These are phyloP conservation scores for Xyrauchen texanus DNA, from an alignment of 2,113 vertebrate genomes.

Conservation along the genomic window DNA sequence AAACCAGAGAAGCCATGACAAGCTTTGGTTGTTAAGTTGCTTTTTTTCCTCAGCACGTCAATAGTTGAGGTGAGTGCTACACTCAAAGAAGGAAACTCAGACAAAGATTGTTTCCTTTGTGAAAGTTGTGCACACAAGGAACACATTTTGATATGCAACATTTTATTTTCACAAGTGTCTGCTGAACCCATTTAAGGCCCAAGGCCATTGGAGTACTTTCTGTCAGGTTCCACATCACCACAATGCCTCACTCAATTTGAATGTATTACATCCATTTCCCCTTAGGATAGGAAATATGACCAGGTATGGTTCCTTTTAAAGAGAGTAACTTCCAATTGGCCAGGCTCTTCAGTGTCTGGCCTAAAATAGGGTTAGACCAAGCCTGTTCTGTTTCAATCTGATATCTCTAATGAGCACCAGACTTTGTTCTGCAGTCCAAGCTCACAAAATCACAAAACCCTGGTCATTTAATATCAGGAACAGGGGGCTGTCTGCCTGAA, in stretches of 20 bases:
- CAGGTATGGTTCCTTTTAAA: slow-evolving; percentile 5
- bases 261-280: background rate
- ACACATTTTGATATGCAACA: background rate
- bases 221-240: slow-evolving; percentile 7
- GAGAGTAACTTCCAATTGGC: background rate
- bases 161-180: slow-evolving; percentile 15
- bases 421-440: background rate
- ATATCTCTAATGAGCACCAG: slow-evolving; percentile 3
- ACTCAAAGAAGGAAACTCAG: slow-evolving; percentile 14
- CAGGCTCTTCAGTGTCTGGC: slow-evolving; percentile 4
- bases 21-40: no score
- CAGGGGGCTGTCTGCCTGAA: background rate
- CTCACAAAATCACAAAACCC: background rate
- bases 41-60: no score
- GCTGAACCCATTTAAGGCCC: slow-evolving; percentile 26
- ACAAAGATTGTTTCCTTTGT: background rate
- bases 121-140: background rate
- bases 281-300: slow-evolving; percentile 22
- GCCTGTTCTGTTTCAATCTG: slow-evolving; percentile 2
- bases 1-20: no score
- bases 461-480: slow-evolving; percentile 14
- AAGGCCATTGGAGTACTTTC: slow-evolving; percentile 7
- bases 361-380: slow-evolving; percentile 18
- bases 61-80: background rate
- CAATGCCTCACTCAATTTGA: slow-evolving; percentile 14